Evolutionary conservation across 2,797 vertebrate species (phyloP).

Genomic region (Paguma larvata): DNA sequence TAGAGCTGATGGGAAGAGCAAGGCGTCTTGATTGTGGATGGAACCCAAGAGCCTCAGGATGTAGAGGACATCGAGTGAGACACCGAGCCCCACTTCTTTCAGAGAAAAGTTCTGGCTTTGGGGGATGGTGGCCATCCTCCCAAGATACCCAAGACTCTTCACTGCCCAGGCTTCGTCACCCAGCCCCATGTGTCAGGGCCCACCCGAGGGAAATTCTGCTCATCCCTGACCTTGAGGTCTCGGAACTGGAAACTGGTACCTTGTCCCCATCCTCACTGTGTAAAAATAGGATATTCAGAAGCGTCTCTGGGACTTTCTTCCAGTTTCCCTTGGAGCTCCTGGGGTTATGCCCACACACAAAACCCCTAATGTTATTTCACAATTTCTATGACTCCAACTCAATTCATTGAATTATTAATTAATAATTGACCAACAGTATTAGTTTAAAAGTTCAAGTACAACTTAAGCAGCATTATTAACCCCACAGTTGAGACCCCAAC

Average conservation of each 20-base stretch:
- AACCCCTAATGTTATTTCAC: not conserved
- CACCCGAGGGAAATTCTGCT: fast-evolving
- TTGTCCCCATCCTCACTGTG: not conserved
- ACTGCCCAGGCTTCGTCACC: not conserved
- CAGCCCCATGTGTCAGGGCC: not conserved
- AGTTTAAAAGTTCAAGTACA: slow-evolving; percentile 64
- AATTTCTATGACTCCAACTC: not conserved
- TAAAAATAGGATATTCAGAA: not conserved
- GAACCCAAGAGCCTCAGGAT: not conserved
- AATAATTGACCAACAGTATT: slow-evolving; percentile 50
- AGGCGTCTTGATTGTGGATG: not conserved
- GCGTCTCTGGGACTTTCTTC: not conserved
- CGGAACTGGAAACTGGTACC: not conserved
- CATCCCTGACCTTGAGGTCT: not conserved
- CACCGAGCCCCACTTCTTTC: not conserved
- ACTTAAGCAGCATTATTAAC: slow-evolving; percentile 49
- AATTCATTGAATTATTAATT: slow-evolving; percentile 66
- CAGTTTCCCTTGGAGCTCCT: not conserved
- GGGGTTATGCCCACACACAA: not conserved
- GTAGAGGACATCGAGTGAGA: not conserved
- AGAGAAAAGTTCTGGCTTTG: not conserved
- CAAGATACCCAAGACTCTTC: not conserved
- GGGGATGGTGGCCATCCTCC: not conserved
- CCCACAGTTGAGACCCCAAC: slow-evolving; percentile 41
- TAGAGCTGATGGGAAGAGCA: not conserved